phyloP scores from a whole-genome alignment of 1,140 invertebrate species.

The Orchesella cincta region DNA sequence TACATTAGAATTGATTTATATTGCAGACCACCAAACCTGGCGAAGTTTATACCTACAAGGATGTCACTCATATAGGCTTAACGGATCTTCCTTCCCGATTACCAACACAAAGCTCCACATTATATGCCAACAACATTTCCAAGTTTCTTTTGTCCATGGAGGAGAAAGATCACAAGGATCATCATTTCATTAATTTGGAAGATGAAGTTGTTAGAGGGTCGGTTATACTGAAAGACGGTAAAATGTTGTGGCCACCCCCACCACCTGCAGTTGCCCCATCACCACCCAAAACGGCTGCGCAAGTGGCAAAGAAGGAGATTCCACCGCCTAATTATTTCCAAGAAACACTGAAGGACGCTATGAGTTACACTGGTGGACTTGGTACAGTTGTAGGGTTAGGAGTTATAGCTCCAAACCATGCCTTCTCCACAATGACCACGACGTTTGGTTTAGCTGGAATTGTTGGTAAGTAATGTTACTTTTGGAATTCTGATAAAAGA shows the following conservation, averaged over 20 bases:
- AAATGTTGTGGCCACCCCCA: conserved; percentile 78
- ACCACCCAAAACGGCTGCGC: conserved; percentile 57
- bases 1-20: not conserved
- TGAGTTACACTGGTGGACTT: conserved; percentile 61
- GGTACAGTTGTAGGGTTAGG: conserved; percentile 72
- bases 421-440: conserved; percentile 84
- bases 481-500: too few relatives aligned
- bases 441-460: conserved; percentile 80
- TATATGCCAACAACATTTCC: conserved; percentile 88
- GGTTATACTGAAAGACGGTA: conserved; percentile 73
- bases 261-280: conserved; percentile 59
- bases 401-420: conserved; percentile 73
- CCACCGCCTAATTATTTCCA: conserved; percentile 60
- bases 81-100: conserved; percentile 76
- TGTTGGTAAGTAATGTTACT: too few relatives aligned
- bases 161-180: conserved; percentile 68
- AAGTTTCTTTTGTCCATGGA: conserved; percentile 82
- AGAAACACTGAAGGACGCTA: conserved; percentile 66
- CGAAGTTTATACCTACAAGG: conserved; percentile 72
- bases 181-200: conserved; percentile 76
- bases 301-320: conserved; percentile 56
- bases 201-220: conserved; percentile 85
- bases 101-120: conserved; percentile 80
- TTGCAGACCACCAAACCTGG: conserved; percentile 67
- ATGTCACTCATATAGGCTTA: conserved; percentile 81